phyloP scores from a whole-genome alignment of 2,888 invertebrate genomes.

The Agrypnus murinus region DNA sequence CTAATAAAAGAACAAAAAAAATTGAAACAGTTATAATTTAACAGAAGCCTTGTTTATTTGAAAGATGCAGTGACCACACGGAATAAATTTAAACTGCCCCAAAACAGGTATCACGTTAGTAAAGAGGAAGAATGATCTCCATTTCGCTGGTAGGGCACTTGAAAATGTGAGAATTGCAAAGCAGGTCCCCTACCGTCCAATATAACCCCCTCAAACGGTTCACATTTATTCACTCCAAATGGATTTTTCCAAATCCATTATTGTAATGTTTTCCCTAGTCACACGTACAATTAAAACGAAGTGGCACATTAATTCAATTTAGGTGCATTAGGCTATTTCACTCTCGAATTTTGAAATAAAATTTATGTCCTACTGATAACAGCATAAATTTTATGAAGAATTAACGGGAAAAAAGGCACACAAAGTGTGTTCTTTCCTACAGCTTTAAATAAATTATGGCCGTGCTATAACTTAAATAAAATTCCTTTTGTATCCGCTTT shows the following conservation, averaged over 20 bases:
- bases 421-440: too few relatives aligned
- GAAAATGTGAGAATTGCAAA: conserved; percentile 34
- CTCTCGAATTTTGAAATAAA: too few relatives aligned
- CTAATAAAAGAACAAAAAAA: not conserved
- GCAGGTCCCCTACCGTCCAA: conserved; percentile 29
- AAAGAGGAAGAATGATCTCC: conserved; percentile 28
- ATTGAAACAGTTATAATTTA: not conserved
- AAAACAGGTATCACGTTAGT: not conserved
- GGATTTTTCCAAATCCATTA: conserved; percentile 34
- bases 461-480: too few relatives aligned
- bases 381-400: too few relatives aligned
- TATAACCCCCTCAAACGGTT: conserved; percentile 28
- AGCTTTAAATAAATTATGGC: too few relatives aligned
- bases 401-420: too few relatives aligned
- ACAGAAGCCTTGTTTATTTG: conserved; percentile 7
- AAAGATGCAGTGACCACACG: conserved; percentile 17
- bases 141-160: conserved; percentile 25
- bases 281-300: conserved; percentile 30
- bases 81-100: conserved; percentile 16
- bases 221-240: conserved; percentile 29
- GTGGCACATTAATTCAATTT: conserved; percentile 25
- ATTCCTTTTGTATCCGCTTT: too few relatives aligned
- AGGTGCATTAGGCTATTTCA: too few relatives aligned
- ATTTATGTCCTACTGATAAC: too few relatives aligned
- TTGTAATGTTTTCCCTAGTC: conserved; percentile 31